These are phyloP conservation scores for Leucoraja ocellata DNA, from an alignment of 2,797 vertebrate genomes.

Conservation along the genomic window DNA sequence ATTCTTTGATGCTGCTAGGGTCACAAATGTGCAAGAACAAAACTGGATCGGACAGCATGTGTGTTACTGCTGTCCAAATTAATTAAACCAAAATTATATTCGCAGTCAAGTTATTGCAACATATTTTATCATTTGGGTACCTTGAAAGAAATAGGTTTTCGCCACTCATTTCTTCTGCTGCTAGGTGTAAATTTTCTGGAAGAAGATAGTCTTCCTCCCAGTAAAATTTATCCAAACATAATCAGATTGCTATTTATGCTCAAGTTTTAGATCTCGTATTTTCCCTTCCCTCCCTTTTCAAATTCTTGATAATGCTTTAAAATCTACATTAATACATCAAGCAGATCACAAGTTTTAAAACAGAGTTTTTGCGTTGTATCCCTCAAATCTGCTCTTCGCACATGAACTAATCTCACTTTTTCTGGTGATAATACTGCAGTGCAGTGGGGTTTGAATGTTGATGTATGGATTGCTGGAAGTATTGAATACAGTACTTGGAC, in stretches of 20 bases:
- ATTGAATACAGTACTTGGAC: conserved; percentile 43
- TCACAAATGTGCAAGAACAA: conserved; percentile 45
- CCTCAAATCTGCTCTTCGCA: not conserved
- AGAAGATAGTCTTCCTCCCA: no score
- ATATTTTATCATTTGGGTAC: conserved; percentile 18
- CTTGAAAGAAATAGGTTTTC: not conserved
- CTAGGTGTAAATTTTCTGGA: not conserved
- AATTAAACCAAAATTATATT: conserved; percentile 36
- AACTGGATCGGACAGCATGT: conserved; percentile 43
- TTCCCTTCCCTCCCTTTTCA: not conserved
- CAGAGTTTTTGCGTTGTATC: not conserved
- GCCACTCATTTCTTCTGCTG: not conserved
- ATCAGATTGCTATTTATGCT: not conserved
- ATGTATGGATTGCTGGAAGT: conserved; percentile 44
- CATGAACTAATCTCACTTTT: conserved; percentile 31
- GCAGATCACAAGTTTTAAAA: not conserved
- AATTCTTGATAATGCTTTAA: not conserved
- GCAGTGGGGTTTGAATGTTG: conserved; percentile 36
- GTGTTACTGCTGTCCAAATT: conserved; percentile 43
- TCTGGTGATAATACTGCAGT: conserved; percentile 27
- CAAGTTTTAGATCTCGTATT: not conserved
- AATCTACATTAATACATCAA: not conserved
- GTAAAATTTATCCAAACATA: not conserved
- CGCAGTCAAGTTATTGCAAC: conserved; percentile 9
- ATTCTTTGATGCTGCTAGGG: conserved; percentile 66